Percentiles rank a stretch among this genome's conserved stretches.
phyloP scores from a whole-genome alignment of 2,797 vertebrate species.

The Rhabdophis nuchalis region DNA sequence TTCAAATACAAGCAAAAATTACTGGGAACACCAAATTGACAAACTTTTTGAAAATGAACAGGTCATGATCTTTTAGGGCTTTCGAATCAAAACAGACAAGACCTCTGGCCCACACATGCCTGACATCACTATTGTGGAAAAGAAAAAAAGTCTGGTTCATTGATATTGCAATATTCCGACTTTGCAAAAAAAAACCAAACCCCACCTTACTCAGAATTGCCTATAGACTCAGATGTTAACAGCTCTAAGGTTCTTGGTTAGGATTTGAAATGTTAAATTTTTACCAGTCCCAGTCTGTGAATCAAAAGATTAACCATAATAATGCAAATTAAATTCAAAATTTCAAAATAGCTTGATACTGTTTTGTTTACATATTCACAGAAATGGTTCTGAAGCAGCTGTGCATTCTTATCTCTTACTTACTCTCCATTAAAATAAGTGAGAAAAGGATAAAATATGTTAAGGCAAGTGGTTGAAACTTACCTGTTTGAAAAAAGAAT shows the following conservation, averaged over 20 bases:
- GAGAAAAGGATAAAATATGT: neutral
- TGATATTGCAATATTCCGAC: neutral
- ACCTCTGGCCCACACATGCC: too few species aligned
- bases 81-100: neutral
- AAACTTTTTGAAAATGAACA: too few species aligned
- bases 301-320: neutral
- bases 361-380: neutral
- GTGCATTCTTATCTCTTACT: neutral
- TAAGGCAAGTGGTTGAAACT: constrained; percentile 18
- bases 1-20: too few species aligned
- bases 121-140: neutral
- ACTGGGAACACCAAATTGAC: too few species aligned
- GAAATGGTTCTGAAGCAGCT: neutral
- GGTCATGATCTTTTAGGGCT: too few species aligned
- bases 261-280: neutral
- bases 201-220: neutral
- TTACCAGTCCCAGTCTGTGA: neutral
- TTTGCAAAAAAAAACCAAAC: neutral
- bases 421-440: neutral
- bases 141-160: neutral
- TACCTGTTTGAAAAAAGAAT: constrained; percentile 99
- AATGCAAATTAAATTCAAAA: neutral
- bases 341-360: neutral
- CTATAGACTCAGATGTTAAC: neutral
- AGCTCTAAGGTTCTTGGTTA: neutral